phyloP scores from a whole-genome alignment of 2,113 vertebrate species.

The Oryzias woworae region DNA sequence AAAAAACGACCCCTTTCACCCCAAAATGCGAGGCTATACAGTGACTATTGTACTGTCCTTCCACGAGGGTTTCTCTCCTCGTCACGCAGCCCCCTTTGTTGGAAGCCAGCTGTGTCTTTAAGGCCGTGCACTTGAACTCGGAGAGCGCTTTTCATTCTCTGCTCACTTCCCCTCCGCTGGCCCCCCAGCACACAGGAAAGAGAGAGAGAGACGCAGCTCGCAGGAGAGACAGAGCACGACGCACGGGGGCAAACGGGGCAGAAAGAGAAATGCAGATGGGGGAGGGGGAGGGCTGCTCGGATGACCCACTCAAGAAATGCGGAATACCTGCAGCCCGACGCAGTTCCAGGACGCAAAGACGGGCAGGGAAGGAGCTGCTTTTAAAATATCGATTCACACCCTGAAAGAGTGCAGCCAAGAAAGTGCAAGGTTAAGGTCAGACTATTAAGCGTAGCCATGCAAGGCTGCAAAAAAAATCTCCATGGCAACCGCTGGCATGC shows the following conservation, averaged over 20 bases:
- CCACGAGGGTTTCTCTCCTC: slow-evolving; percentile 32
- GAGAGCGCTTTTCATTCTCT: slow-evolving; percentile 70
- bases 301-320: slow-evolving; percentile 39
- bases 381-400: slow-evolving; percentile 56
- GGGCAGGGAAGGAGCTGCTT: slow-evolving; percentile 9
- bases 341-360: neutral
- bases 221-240: slow-evolving; percentile 48
- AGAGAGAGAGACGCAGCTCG: slow-evolving; percentile 51
- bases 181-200: slow-evolving; percentile 74
- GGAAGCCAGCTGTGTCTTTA: slow-evolving; percentile 68
- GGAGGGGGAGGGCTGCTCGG: slow-evolving; percentile 65
- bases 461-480: slow-evolving; percentile 52
- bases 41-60: slow-evolving; percentile 46
- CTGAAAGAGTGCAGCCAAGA: slow-evolving; percentile 38
- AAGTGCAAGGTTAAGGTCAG: slow-evolving; percentile 63
- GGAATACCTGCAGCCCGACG: neutral
- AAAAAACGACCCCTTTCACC: slow-evolving; percentile 29
- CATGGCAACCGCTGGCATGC: slow-evolving; percentile 64
- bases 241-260: slow-evolving; percentile 65
- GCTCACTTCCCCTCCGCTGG: slow-evolving; percentile 69
- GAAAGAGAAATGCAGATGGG: slow-evolving; percentile 69
- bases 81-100: slow-evolving; percentile 43
- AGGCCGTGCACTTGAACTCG: slow-evolving; percentile 77
- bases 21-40: slow-evolving; percentile 1
- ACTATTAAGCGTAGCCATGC: slow-evolving; percentile 50